Base-by-base conservation (phyloP, 2,797 vertebrate species). In the Aplochiton taeniatus region DNA sequence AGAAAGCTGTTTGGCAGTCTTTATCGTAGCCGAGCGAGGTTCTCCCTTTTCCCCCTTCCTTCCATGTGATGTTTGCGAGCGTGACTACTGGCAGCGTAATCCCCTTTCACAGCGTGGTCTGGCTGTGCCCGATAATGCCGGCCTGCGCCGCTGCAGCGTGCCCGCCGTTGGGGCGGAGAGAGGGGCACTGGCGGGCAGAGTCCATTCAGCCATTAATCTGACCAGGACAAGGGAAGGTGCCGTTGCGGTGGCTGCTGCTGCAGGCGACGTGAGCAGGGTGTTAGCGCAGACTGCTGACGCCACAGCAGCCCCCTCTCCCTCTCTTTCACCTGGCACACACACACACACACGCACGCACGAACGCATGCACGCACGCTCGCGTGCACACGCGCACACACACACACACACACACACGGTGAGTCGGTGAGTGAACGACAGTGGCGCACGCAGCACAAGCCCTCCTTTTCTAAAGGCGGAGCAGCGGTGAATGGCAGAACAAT, bases 51-150 rank as follows among this genome's bases (percentile, higher is more conserved):
- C 59, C 61, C 71, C 67, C 78, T 79, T 73, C 75, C 66, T 68
- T 76, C 80, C 81, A 80, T 79, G 85, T 87, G 87, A 86, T 90
- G 86, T 90, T 87, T 89, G 83, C 80, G 81, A 88, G 87, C 75
- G 75, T 88, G 84, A 90, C 84, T 80, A 85, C 84, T 89, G 85
- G 84, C 83, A 75, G 80, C 80, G 79, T 91, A 93, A 93, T 92
- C 91, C 91, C 82, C 74, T 92, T 91, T 92, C 90, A 89, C 89
- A 87, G 87, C 80, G 81, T 80, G 81, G 87, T 91, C 89, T 93
- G 91, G 88, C 87, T 89, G 84, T 82, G 85, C 86, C 88, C 82
- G 91, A 93, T 93, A 93, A 91, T 88, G 84, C 87, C 87, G 87
- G 81, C 84, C 87, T 66, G 82, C 87, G 90, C 80, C 56, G 79